phyloP scores from a whole-genome alignment of 1,140 invertebrate species.

The Dufourea novaeangliae region DNA sequence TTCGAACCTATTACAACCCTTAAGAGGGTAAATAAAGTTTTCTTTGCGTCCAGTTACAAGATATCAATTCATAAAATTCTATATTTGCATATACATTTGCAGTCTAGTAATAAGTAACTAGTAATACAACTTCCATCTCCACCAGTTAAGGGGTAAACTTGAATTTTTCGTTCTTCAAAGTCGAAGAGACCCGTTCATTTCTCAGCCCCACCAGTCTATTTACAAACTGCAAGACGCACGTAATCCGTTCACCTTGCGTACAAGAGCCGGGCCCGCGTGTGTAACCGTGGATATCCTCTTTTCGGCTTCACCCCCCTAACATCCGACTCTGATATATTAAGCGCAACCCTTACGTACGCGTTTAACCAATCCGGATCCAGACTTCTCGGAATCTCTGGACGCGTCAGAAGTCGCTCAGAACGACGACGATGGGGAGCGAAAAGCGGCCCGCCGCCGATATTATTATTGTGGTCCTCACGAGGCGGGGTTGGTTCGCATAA shows the following conservation, averaged over 20 bases:
- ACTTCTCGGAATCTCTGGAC: slow-evolving; percentile 58
- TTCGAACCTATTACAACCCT: too few relatives aligned
- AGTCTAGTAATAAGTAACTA: too few relatives aligned
- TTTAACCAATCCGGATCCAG: slow-evolving; percentile 60
- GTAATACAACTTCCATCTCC: too few relatives aligned
- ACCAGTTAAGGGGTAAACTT: too few relatives aligned
- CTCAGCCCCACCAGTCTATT: slow-evolving; percentile 6
- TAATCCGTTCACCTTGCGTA: slow-evolving; percentile 26
- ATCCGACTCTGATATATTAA: slow-evolving; percentile 59
- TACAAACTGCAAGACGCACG: slow-evolving; percentile 6
- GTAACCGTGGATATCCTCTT: slow-evolving; percentile 25
- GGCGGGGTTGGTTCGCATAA: slow-evolving; percentile 1
- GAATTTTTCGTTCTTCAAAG: too few relatives aligned
- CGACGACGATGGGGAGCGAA: slow-evolving; percentile 5
- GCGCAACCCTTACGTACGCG: slow-evolving; percentile 51
- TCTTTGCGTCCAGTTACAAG: too few relatives aligned
- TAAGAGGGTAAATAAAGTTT: too few relatives aligned
- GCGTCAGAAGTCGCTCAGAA: slow-evolving; percentile 21
- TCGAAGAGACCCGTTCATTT: neutral
- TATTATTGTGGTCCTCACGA: slow-evolving; percentile 30
- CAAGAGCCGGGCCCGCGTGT: neutral
- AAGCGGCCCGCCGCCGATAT: slow-evolving; percentile 26
- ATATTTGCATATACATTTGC: too few relatives aligned
- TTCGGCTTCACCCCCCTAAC: slow-evolving; percentile 42
- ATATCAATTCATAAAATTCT: too few relatives aligned